Evolutionary conservation across 2,888 invertebrate species (phyloP).

Genomic region (Lamellibrachia columna): DNA sequence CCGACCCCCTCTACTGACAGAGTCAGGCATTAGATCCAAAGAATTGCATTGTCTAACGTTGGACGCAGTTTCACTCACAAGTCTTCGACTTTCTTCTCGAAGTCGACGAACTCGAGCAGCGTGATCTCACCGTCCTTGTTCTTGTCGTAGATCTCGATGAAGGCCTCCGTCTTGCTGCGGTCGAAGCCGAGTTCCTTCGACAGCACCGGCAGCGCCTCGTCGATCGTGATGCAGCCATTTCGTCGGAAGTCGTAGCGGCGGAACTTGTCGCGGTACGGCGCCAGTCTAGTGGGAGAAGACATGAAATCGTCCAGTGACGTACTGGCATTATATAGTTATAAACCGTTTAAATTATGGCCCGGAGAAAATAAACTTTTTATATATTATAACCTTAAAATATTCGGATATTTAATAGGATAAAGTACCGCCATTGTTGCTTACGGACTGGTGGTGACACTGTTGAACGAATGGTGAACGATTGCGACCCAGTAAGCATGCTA

Average conservation of each 20-base stretch:
- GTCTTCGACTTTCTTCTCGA: constrained; percentile 37
- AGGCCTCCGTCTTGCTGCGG: constrained; percentile 39
- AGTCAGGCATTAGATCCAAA: too few relatives aligned
- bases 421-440: too few relatives aligned
- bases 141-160: constrained; percentile 41
- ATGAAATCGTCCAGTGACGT: background rate
- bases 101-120: constrained; percentile 40
- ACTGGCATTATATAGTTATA: background rate
- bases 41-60: too few relatives aligned
- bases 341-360: too few relatives aligned
- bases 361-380: too few relatives aligned
- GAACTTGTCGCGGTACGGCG: constrained; percentile 36
- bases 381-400: too few relatives aligned
- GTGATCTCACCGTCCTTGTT: constrained; percentile 43
- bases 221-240: constrained; percentile 42
- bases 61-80: constrained; percentile 34
- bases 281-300: constrained; percentile 23
- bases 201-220: constrained; percentile 41
- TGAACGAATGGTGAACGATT: too few relatives aligned
- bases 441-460: too few relatives aligned
- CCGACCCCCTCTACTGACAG: too few relatives aligned
- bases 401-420: too few relatives aligned
- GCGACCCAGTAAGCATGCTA: too few relatives aligned
- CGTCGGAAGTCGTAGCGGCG: constrained; percentile 34
- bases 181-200: constrained; percentile 40